Base-by-base conservation (phyloP, 2,888 invertebrate genomes). In the Pseudococcus longispinus region DNA sequence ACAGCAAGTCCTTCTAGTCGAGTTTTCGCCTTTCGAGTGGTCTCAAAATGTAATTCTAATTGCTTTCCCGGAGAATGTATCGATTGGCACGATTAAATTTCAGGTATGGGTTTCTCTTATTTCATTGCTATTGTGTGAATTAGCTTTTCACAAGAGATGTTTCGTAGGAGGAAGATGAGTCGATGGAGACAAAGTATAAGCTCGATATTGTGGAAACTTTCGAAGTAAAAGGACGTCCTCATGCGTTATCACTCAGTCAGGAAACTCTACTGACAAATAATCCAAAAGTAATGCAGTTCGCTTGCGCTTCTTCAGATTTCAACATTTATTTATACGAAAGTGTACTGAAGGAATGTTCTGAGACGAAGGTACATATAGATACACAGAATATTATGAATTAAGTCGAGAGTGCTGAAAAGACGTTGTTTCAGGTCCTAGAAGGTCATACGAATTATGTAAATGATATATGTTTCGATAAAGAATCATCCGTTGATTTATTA, bases 401-500 rank as follows among this genome's bases (percentile, higher is more conserved):
- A 8, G 4, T 18, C n/a, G 5, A 4, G 6, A 3, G n/a, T 55
- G 8, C 4, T 55, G 55, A 55, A 20, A 55, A 23, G 23, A 23
- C n/a, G 65, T 32, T 46, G 15, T 84, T 70, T 20, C 88, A 94
- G 93, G 90, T 92, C 85, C 90, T 94, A 55, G 91, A 91, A 88
- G 94, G 94, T 3, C 95, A 95, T 89, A 92, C 91, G 44, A 93
- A 93, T 90, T 95, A 94, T 90, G 92, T 95, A 18, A 95, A 95
- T 90, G 93, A 93, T 88, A 90, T 95, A 26, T 92, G 93, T 13
- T 95, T 94, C 92, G 87, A 87, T 84, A 87, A 83, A 29, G 94
- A 95, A 89, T 92, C 93, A 18, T 93, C 93, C 87, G 95, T 95
- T 37, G 93, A 93, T 87, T 92, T 93, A 89, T 90, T 96, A 85